Base-by-base conservation (phyloP, 2,797 vertebrate genomes). In the Malurus leucopterus region DNA sequence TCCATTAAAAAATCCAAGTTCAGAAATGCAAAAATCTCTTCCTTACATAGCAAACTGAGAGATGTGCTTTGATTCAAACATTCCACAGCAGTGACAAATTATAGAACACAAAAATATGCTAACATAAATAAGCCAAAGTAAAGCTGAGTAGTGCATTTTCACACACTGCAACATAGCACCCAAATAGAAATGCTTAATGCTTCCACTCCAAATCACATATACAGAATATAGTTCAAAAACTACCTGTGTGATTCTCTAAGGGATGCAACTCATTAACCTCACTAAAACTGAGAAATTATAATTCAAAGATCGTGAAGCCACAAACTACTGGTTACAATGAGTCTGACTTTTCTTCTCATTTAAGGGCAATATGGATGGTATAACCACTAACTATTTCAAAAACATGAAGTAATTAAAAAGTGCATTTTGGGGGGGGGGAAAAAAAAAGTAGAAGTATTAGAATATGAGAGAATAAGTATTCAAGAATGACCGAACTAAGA, bases 401-500 rank as follows among this genome's bases (percentile, higher is more conserved):
- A 43, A 27, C 16, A 73, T 5, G 38, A 50, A 71, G 20, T 1
- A 34, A 15, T 29, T 69, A 40, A 24, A 40, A 75, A 61, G 23
- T 58, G 11, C 4, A 50, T 13, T 65, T 51, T 16, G 3, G 6
- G 3, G 3, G 3, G 6, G 3, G 3, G 1, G 0, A 3, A 51
- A 46, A n/a, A 43, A 41, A 57, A 24, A 2, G 7, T 7, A 18
- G 2, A 76, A 62, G 4, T 58, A 41, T 21, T 43, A 79, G 30
- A 81, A 58, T 16, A 63, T 6, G 8, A 63, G 34, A 92, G 4
- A 84, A 68, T 6, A 62, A 76, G 18, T 36, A 72, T 15, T 64
- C 20, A 58, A 70, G 15, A 58, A 77, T 2, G 3, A 85, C 8
- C 27, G 77, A 69, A 74, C 8, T n/a, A 67, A 70, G 15, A 53